Evolutionary conservation across 2,888 invertebrate genomes (phyloP).

Genomic region (Pseudanteris insignis): DNA sequence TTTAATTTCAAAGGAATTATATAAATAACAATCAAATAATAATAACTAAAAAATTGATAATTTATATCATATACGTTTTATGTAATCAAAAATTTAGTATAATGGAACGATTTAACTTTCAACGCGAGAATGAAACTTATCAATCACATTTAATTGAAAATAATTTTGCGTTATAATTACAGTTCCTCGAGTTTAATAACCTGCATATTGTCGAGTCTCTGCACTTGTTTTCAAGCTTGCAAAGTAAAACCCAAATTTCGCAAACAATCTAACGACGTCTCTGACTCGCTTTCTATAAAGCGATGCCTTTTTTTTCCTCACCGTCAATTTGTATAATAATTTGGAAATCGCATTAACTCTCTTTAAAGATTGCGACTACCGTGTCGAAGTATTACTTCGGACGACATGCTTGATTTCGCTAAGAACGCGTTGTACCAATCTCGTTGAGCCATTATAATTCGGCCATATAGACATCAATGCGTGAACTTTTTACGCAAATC

Average conservation of each 20-base stretch:
- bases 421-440: constrained; percentile 41
- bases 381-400: constrained; percentile 42
- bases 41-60: no score
- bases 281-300: constrained; percentile 43
- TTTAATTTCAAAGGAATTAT: no score
- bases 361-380: constrained; percentile 44
- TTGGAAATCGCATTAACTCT: constrained; percentile 46
- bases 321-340: constrained; percentile 41
- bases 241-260: constrained; percentile 34
- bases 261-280: constrained; percentile 37
- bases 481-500: constrained; percentile 25
- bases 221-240: constrained; percentile 17
- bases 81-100: no score
- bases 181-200: no score
- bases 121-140: no score
- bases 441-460: constrained; percentile 34
- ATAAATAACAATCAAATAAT: no score
- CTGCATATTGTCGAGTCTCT: no score
- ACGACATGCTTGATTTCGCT: constrained; percentile 44
- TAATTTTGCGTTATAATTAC: no score
- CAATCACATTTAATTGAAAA: no score
- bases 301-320: constrained; percentile 41
- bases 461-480: constrained; percentile 27
- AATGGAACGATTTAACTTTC: no score
- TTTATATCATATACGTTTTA: no score